These are phyloP conservation scores for Condylostylus longicornis DNA, from an alignment of 1,140 invertebrate species.

Conservation along the genomic window DNA sequence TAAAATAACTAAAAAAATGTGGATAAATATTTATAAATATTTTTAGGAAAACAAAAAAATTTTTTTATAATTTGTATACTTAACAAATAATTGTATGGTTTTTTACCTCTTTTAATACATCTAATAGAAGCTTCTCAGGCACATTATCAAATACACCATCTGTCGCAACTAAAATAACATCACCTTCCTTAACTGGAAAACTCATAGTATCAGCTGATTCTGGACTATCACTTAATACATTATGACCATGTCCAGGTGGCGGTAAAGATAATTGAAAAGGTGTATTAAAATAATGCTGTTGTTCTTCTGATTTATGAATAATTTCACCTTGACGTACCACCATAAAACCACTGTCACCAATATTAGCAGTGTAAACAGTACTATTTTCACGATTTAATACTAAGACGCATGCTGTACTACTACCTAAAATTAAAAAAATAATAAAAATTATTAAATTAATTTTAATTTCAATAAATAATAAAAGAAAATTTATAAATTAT, in stretches of 20 bases:
- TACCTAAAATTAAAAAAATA: conserved; percentile 46
- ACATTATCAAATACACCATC: conserved; percentile 98
- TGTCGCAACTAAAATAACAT: conserved; percentile 88
- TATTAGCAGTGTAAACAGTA: conserved; percentile 86
- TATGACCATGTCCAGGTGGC: conserved; percentile 70
- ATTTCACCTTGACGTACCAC: conserved; percentile 74
- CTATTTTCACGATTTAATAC: conserved; percentile 78
- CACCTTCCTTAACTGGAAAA: conserved; percentile 84
- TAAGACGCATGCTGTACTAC: conserved; percentile 93
- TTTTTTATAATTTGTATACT: neutral
- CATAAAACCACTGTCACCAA: conserved; percentile 96
- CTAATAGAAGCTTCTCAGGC: conserved; percentile 65
- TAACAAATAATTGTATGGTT: neutral
- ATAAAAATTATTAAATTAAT: conserved; percentile 9
- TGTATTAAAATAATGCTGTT: conserved; percentile 97
- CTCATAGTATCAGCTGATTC: conserved; percentile 80
- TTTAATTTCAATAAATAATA: conserved; percentile 10
- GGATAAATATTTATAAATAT: neutral
- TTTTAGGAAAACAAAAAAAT: neutral
- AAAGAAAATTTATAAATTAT: conserved; percentile 3
- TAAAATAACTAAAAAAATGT: neutral
- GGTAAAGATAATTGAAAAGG: conserved; percentile 91
- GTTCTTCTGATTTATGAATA: conserved; percentile 83
- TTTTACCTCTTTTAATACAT: conserved; percentile 29
- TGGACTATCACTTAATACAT: conserved; percentile 80